Base-by-base conservation (phyloP, 2,888 invertebrate genomes). In the Acronicta psi region DNA sequence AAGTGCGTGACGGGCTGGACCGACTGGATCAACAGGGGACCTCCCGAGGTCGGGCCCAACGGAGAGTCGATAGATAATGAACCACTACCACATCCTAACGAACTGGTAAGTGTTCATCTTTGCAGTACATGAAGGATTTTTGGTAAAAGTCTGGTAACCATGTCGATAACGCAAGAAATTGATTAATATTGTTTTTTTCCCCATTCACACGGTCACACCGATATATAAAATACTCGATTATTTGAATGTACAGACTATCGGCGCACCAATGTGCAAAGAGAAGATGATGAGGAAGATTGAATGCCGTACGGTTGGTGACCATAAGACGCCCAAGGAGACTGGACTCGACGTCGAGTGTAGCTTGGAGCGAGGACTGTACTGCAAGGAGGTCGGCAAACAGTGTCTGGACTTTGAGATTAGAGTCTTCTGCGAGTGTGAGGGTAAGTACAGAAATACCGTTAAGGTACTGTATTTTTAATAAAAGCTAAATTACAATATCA, bases 331-430 rank as follows among this genome's bases (percentile, higher is more conserved):
- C 0, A 97, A 96, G 74, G 95, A 96, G 52, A 96, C 97, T 10
- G 96, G 96, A 0, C 95, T 97, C 52, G 95, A 97, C 80, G 97
- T 96, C 0, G 96, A 96, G 73, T 98, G 98, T 83, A 96, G 96
- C 71, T 83, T 97, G 57, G 96, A 97, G 71, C 93, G 94, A 13
- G 98, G 98, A 0, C 91, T 98, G 0, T 87, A 95, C 6, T 98
- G 98, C 81, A 89, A 87, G 41, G 95, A 95, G 53, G 80, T 84
- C 11, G 79, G 78, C 8, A 75, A 75, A 5, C 78, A 87, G 1
- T 98, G 98, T 75, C 95, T 96, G 1, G 98, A 98, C 91, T 98
- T 98, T 82, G 98, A 98, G 89, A 96, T 98, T 46, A 95, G 97
- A 29, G 96, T 98, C 1, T 93, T 95, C 38, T 98, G 98, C 81